Base-by-base conservation (phyloP, 2,888 invertebrate species). In the Lysandra coridon region DNA sequence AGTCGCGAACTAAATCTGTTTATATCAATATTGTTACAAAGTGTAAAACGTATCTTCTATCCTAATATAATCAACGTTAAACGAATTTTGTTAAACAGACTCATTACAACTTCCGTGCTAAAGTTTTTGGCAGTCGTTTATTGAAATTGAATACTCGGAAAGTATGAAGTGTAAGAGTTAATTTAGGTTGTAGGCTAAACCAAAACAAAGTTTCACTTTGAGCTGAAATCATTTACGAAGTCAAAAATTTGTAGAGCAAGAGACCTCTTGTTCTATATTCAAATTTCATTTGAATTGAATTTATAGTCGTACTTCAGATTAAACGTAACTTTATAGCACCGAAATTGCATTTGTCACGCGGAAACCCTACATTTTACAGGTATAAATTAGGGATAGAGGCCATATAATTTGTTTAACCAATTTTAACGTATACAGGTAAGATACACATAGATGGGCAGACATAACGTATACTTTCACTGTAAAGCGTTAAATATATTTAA, bases 131-230 rank as follows among this genome's bases (percentile, higher is more conserved):
- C 33, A 69, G 17, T 37, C 33, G 14, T 69, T 69, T 69, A 33
- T 69, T 4, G 69, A 69, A 69, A 14, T 37, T 17, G 33, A 37
- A 69, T 37, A 69, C 33, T 57, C 69, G 69, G 17, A 37, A 33
- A 69, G 69, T 37, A 69, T 37, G 17, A 69, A 69, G 33, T 69
- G 69, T 69, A 69, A 33, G 69, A 37, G 37, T 69, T 69, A 69
- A 69, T 69, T 33, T 37, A 33, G 33, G 17, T 33, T 69, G 69
- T 69, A 17, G 33, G 17, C 69, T 69, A 33, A 69, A 69, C 33
- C 10, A 23, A 69, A 69, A 37, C 10, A 64, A 64, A 30, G 64
- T 64, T 64, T 64, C 30, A 64, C 30, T 69, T 69, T 69, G 14
- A 69, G 69, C 23, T 23, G 10, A 69, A 69, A 69, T 69, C 7